Base-by-base conservation (phyloP, 1,140 invertebrate genomes). In the Drosophila quadrilineata region DNA sequence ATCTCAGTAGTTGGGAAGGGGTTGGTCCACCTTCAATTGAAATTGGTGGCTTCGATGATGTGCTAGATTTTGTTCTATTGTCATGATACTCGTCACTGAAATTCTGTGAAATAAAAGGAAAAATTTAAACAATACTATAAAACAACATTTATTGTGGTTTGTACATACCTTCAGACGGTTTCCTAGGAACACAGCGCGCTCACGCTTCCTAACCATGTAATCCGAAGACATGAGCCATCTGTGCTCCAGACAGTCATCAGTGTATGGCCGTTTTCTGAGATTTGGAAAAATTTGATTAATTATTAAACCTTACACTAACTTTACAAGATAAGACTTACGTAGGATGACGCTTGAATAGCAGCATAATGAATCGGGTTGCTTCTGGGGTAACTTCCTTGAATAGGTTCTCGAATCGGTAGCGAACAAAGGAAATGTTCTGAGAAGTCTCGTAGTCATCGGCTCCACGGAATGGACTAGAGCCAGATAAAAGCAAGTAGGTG, bases 301-400 rank as follows among this genome's bases (percentile, higher is more conserved):
- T 0, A 22, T 1, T 9, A 48, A 29, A 29, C 6, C 14, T 26
- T 38, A n/a, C 21, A 21, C 16, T n/a, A 3, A 16, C 6, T 21
- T 14, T 28, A 1, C 1, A 29, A 22, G 14, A 46, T 14, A 21
- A 17, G 6, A 40, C 92, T 91, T 91, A 97, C 95, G 93, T 94
- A 36, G 98, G 97, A 68, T 96, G 93, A 70, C 97, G 94, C 91
- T 99, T 99, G 90, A 99, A 97, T 19, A 98, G 91, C 60, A 96
- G 93, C 94, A 98, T 98, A 16, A 99, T 92, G 91, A 99, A 99
- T 58, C 97, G 92, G 0, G 98, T 95, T 3, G 94, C 95, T 90
- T 99, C 98, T 89, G 97, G 96, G 9, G 96, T 98, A 17, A 98
- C 93, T 90, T 98, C 97, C 76, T 98, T 97, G 88, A 95, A 98